Evolutionary conservation across 2,888 invertebrate genomes (phyloP).

Genomic region (Drosophila kanekoi): DNA sequence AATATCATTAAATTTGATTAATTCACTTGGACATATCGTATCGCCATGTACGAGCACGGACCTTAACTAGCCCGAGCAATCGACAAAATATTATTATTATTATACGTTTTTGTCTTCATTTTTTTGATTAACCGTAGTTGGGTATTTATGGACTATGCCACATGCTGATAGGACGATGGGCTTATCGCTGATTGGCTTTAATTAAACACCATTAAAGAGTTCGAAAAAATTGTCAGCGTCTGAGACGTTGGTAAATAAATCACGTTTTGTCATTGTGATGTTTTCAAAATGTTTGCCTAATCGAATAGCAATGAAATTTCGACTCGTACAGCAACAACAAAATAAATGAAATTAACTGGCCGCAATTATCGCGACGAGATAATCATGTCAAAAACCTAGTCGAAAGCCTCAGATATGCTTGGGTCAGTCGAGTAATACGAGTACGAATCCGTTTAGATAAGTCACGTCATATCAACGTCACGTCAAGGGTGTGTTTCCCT

Average conservation of each 20-base stretch:
- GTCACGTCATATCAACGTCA: constrained; percentile 42
- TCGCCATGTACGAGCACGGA: constrained; percentile 43
- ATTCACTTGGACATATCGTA: constrained; percentile 70
- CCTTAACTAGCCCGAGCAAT: constrained; percentile 24
- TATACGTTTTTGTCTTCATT: constrained; percentile 1
- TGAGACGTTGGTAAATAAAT: constrained; percentile 55
- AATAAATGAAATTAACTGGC: constrained; percentile 76
- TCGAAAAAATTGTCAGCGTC: constrained; percentile 68
- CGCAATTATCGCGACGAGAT: constrained; percentile 57
- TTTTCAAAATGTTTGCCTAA: constrained; percentile 70
- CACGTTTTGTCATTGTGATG: constrained; percentile 78
- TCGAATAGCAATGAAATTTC: constrained; percentile 53
- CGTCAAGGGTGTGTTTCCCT: constrained; percentile 24
- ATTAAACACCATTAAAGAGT: constrained; percentile 79
- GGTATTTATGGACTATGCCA: constrained; percentile 55
- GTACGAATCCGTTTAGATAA: constrained; percentile 31
- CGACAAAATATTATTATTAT: constrained; percentile 39
- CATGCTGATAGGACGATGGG: constrained; percentile 70
- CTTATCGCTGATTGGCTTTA: constrained; percentile 78
- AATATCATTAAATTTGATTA: constrained; percentile 81
- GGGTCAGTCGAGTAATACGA: constrained; percentile 45
- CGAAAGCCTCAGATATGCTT: constrained; percentile 34
- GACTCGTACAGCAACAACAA: constrained; percentile 22
- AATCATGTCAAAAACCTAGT: constrained; percentile 64
- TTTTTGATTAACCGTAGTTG: constrained; percentile 62